phyloP scores from a whole-genome alignment of 2,888 invertebrate genomes.

The Ceriagrion tenellum region DNA sequence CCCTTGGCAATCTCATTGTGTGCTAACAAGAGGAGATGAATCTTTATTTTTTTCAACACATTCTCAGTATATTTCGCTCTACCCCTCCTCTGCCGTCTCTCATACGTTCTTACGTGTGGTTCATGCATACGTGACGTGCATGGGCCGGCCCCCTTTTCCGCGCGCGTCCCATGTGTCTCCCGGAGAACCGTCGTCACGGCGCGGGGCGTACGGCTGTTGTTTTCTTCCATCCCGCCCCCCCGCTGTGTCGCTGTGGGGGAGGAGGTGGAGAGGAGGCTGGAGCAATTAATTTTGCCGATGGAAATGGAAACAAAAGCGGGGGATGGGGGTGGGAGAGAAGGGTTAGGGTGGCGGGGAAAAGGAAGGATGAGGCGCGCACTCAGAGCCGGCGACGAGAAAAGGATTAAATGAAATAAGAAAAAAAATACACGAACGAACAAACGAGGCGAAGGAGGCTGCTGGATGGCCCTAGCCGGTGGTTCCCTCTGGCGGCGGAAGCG shows the following conservation, averaged over 20 bases:
- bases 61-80: neutral
- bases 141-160: no score
- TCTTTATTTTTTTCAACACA: neutral
- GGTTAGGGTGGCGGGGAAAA: neutral
- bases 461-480: neutral
- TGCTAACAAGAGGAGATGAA: neutral
- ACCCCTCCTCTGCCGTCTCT: neutral
- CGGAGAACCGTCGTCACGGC: neutral
- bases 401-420: neutral
- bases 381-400: conserved; percentile 12
- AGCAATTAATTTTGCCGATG: conserved; percentile 39
- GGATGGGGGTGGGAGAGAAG: neutral
- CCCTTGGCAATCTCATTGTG: neutral
- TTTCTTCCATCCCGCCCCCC: neutral
- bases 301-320: neutral
- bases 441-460: neutral
- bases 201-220: neutral
- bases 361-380: neutral
- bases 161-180: neutral
- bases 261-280: neutral
- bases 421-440: neutral
- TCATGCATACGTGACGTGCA: neutral
- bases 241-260: conserved; percentile 28
- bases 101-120: neutral
- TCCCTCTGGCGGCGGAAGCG: conserved; percentile 23